Percentiles rank a stretch among this genome's conserved stretches.
phyloP scores from a whole-genome alignment of 2,113 vertebrate genomes.

The Sylvia atricapilla region DNA sequence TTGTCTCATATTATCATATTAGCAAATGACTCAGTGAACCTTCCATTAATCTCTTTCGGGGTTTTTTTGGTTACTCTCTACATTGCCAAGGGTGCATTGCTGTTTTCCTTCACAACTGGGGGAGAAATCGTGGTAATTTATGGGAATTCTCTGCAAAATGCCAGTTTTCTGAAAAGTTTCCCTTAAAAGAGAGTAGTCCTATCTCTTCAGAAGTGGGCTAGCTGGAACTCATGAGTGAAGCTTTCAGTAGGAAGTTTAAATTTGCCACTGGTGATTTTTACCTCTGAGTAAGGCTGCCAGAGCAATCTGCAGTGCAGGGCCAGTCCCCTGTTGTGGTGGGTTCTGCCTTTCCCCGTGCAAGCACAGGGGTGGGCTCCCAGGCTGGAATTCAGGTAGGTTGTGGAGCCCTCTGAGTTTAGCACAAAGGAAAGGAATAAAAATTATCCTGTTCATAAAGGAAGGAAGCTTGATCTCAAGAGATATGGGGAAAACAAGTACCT shows the following conservation, averaged over 20 bases:
- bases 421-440: background rate
- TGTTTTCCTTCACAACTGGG: background rate
- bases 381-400: background rate
- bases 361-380: background rate
- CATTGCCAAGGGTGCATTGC: background rate
- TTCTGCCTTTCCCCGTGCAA: background rate
- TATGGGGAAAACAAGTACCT: background rate
- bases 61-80: background rate
- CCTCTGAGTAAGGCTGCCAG: background rate
- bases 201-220: background rate
- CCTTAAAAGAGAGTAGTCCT: background rate
- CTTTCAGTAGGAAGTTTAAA: background rate
- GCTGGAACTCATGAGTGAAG: background rate
- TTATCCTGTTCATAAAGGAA: background rate
- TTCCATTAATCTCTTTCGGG: background rate
- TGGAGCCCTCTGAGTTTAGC: background rate
- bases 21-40: background rate
- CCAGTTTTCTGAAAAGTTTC: background rate
- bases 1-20: background rate
- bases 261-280: background rate
- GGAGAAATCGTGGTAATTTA: background rate
- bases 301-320: background rate
- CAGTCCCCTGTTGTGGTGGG: rapidly evolving
- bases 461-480: background rate
- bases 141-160: background rate